A percentile compares a stretch with the other conserved stretches of the same genome.
Evolutionary conservation across 1,140 invertebrate genomes (phyloP).

Genomic region (Hypsibius dujardini): DNA sequence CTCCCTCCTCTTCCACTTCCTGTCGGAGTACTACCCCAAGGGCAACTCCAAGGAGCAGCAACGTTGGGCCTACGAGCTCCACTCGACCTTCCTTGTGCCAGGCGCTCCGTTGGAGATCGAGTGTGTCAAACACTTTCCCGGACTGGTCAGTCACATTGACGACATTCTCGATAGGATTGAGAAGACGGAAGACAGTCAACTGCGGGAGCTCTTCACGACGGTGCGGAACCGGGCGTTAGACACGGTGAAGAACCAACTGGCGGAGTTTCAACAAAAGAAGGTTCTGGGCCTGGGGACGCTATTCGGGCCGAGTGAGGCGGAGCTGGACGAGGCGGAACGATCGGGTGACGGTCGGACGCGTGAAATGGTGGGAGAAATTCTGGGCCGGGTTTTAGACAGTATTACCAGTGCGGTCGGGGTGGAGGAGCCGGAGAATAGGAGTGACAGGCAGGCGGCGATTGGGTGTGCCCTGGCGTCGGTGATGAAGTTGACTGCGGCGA

Average conservation of each 20-base stretch:
- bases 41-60: constrained; percentile 70
- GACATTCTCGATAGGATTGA: constrained; percentile 14
- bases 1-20: constrained; percentile 56
- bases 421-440: constrained; percentile 49
- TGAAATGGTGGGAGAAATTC: constrained; percentile 16
- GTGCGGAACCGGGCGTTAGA: constrained; percentile 18
- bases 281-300: not conserved
- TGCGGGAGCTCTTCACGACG: constrained; percentile 17
- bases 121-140: constrained; percentile 16
- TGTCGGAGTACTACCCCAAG: constrained; percentile 64
- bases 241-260: constrained; percentile 19
- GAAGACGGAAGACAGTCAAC: not conserved
- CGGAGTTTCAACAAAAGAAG: constrained; percentile 19
- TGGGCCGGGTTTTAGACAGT: not conserved
- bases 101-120: constrained; percentile 38
- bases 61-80: constrained; percentile 93
- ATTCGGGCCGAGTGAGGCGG: constrained; percentile 2
- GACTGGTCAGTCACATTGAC: constrained; percentile 18
- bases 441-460: constrained; percentile 48
- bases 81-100: constrained; percentile 82
- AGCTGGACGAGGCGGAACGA: not conserved
- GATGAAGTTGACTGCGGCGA: constrained; percentile 50
- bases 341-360: not conserved
- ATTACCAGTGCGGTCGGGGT: constrained; percentile 14
- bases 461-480: constrained; percentile 60